These are phyloP conservation scores for Tiaroga cobitis DNA, from an alignment of 2,797 vertebrate genomes.

Conservation along the genomic window DNA sequence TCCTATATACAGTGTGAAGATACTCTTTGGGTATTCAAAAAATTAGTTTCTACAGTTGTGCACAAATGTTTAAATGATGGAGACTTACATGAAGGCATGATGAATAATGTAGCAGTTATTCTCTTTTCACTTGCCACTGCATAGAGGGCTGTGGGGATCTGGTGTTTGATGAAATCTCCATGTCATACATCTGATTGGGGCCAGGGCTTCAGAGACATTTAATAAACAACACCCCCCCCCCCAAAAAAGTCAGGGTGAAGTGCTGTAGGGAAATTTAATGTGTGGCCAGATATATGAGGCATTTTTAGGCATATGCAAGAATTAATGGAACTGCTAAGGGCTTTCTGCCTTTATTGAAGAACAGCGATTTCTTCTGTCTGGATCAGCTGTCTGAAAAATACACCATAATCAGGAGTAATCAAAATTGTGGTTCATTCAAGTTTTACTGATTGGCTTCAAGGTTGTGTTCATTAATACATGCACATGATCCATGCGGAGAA, in stretches of 20 bases:
- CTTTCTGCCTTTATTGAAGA: constrained; percentile 25
- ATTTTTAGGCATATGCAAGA: not conserved
- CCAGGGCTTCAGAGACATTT: constrained; percentile 24
- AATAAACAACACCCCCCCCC: constrained; percentile 36
- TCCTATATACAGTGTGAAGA: constrained; percentile 16
- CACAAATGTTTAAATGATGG: constrained; percentile 48
- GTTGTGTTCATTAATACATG: not conserved
- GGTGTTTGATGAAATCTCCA: constrained; percentile 30
- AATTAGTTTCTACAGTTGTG: constrained; percentile 37
- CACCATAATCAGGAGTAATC: not conserved
- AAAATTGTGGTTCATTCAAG: not conserved
- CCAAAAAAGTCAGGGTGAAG: not conserved
- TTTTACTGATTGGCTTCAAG: not conserved
- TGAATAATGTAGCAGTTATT: constrained; percentile 51
- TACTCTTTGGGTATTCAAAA: constrained; percentile 15
- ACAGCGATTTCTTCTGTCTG: constrained; percentile 2
- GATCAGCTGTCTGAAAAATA: constrained; percentile 37
- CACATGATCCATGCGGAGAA: not conserved
- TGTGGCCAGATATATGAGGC: not conserved
- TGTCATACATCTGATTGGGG: constrained; percentile 29
- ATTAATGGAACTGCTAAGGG: not conserved
- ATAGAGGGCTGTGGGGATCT: constrained; percentile 1
- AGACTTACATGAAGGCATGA: constrained; percentile 46
- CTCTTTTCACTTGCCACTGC: constrained; percentile 33
- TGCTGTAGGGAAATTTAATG: not conserved